A percentile compares a stretch with the other conserved stretches of the same genome.
These are phyloP conservation scores for Hirtodrosophila alboralis DNA, from an alignment of 2,888 invertebrate species.

Conservation along the genomic window DNA sequence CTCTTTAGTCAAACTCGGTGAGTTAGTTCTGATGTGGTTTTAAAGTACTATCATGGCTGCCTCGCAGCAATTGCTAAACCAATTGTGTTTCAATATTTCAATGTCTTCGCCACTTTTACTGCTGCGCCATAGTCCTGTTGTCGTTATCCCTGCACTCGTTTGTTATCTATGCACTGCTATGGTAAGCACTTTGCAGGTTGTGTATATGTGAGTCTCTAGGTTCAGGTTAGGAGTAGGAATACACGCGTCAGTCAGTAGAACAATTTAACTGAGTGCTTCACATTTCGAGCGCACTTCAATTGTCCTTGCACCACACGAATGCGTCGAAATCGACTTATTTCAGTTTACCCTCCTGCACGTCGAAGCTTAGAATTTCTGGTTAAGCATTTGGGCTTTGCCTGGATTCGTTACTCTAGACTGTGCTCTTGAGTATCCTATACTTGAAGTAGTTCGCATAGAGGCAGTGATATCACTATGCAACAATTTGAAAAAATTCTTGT, in stretches of 20 bases:
- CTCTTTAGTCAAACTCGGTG: not conserved
- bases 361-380: constrained; percentile 1
- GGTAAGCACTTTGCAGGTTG: constrained; percentile 61
- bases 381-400: constrained; percentile 22
- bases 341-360: constrained; percentile 27
- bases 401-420: constrained; percentile 18
- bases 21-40: constrained; percentile 20
- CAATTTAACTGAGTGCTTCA: constrained; percentile 74
- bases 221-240: constrained; percentile 18
- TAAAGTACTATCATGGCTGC: constrained; percentile 31
- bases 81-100: constrained; percentile 80
- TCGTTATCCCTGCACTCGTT: constrained; percentile 75
- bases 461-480: constrained; percentile 53
- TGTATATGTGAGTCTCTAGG: constrained; percentile 12
- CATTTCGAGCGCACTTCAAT: constrained; percentile 52
- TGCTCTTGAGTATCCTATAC: constrained; percentile 17
- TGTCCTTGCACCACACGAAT: constrained; percentile 62
- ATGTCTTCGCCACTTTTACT: constrained; percentile 60
- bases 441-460: constrained; percentile 13
- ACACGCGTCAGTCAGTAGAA: constrained; percentile 52
- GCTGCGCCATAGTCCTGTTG: constrained; percentile 43
- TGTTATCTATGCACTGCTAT: constrained; percentile 64
- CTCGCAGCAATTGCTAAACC: constrained; percentile 47
- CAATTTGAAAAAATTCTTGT: too few relatives aligned
- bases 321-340: constrained; percentile 53